Percentiles rank a stretch among this genome's conserved stretches.
These are phyloP conservation scores for Unio pictorum DNA, from an alignment of 2,888 invertebrate species.

Conservation along the genomic window DNA sequence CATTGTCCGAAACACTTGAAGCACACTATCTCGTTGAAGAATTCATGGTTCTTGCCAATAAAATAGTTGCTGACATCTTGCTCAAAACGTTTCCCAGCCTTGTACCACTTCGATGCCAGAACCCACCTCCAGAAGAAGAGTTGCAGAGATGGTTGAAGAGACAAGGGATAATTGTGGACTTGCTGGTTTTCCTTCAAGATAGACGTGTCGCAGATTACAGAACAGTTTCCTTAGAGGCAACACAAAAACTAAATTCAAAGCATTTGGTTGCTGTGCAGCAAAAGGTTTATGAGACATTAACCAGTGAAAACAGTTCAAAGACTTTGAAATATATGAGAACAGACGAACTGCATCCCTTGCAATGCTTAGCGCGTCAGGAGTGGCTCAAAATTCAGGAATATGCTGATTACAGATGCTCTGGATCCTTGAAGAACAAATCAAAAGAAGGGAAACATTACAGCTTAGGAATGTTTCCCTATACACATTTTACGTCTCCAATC, in stretches of 20 bases:
- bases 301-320: neutral
- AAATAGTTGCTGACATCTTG: constrained; percentile 3
- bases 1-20: constrained; percentile 11
- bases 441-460: constrained; percentile 25
- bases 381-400: constrained; percentile 39
- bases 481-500: constrained; percentile 34
- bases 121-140: constrained; percentile 16
- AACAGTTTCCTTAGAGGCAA: neutral
- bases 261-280: no score
- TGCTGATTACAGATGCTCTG: constrained; percentile 34
- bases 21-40: constrained; percentile 38
- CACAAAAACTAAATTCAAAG: neutral
- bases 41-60: constrained; percentile 28
- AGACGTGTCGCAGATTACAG: neutral
- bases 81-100: constrained; percentile 6
- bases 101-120: constrained; percentile 31
- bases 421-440: constrained; percentile 4
- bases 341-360: constrained; percentile 13
- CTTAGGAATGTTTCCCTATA: constrained; percentile 17
- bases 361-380: constrained; percentile 26
- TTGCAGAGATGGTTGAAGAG: constrained; percentile 22
- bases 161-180: neutral
- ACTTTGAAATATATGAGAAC: constrained; percentile 16
- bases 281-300: no score
- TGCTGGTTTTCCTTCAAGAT: constrained; percentile 22